phyloP scores from a whole-genome alignment of 2,113 vertebrate genomes.

The Oreotrochilus melanogaster region DNA sequence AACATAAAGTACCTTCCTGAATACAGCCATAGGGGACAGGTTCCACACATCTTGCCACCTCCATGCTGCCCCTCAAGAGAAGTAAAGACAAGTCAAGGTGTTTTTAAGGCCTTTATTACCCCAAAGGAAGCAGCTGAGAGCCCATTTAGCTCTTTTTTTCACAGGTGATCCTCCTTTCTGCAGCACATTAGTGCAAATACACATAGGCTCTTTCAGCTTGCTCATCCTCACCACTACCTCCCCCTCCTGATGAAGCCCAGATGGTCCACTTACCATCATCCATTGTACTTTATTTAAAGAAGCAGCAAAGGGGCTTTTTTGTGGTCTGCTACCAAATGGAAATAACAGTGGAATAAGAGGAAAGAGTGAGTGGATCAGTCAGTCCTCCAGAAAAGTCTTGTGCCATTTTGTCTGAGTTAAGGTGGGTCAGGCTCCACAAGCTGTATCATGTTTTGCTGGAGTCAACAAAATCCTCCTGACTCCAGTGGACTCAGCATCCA shows the following conservation, averaged over 20 bases:
- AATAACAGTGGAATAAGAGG: not conserved
- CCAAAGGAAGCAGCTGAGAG: not conserved
- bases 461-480: not conserved
- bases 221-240: not conserved
- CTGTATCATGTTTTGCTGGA: not conserved
- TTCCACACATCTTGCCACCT: not conserved
- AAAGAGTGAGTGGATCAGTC: not conserved
- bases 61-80: fast-evolving
- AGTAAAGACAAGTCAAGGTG: fast-evolving
- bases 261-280: not conserved
- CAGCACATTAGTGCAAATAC: not conserved
- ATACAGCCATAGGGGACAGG: fast-evolving
- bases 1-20: fast-evolving
- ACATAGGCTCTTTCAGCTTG: not conserved
- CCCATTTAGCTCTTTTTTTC: not conserved
- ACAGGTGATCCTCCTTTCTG: not conserved
- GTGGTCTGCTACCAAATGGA: not conserved
- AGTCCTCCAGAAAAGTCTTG: not conserved
- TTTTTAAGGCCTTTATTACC: not conserved
- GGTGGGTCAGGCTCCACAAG: not conserved
- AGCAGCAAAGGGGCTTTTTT: not conserved
- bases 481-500: not conserved
- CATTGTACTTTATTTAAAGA: not conserved
- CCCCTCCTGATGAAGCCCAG: not conserved
- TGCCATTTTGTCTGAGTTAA: not conserved